A percentile compares a stretch with the other conserved stretches of the same genome.
These are phyloP conservation scores for Caenorhabditis virilis DNA, from an alignment of 2,888 invertebrate genomes.

Conservation along the genomic window DNA sequence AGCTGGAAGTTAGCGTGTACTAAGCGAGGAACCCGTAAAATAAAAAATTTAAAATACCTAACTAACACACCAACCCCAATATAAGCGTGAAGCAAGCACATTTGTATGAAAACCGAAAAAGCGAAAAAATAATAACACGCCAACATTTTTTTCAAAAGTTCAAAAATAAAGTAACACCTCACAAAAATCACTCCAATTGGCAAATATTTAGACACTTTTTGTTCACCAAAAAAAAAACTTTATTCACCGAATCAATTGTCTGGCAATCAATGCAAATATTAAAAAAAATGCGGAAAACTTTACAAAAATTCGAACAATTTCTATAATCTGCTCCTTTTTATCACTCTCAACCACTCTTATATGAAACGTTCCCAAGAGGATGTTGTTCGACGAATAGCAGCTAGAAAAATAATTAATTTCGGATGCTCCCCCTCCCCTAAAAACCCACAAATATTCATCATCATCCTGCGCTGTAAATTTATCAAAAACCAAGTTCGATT, in stretches of 20 bases:
- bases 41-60: too few species aligned
- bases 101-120: not conserved
- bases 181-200: not conserved
- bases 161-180: not conserved
- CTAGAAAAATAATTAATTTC: slow-evolving; percentile 14
- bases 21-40: too few species aligned
- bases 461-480: slow-evolving; percentile 25
- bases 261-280: slow-evolving; percentile 37
- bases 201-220: not conserved
- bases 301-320: slow-evolving; percentile 36
- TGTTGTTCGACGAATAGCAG: slow-evolving; percentile 43
- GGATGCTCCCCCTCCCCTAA: not conserved
- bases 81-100: too few species aligned
- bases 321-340: slow-evolving; percentile 35
- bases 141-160: not conserved
- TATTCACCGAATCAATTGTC: slow-evolving; percentile 14
- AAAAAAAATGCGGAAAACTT: slow-evolving; percentile 38
- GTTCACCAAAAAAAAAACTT: too few species aligned
- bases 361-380: slow-evolving; percentile 42
- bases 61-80: too few species aligned
- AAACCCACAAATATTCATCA: slow-evolving; percentile 35
- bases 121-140: not conserved
- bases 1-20: too few species aligned
- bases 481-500: slow-evolving; percentile 22
- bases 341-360: slow-evolving; percentile 40